phyloP scores from a whole-genome alignment of 2,888 invertebrate genomes.

The Diogma glabrata region DNA sequence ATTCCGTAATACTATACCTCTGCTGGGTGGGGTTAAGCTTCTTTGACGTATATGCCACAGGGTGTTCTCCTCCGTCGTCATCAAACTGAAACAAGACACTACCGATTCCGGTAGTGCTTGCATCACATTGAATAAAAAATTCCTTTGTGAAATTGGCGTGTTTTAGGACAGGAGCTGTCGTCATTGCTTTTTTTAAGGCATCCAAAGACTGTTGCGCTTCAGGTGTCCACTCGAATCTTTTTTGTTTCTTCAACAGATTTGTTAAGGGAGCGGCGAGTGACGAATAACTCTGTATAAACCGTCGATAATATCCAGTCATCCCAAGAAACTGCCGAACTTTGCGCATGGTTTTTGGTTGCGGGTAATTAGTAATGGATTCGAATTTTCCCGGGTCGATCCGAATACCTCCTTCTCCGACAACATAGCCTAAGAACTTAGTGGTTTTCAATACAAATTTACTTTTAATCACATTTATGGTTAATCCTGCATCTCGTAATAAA shows the following conservation, averaged over 20 bases:
- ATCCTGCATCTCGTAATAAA: neutral
- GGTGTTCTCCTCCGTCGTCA: neutral
- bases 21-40: too few relatives aligned
- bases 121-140: neutral
- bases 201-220: conserved; percentile 12
- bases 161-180: neutral
- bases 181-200: conserved; percentile 10
- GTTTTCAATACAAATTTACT: neutral
- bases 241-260: conserved; percentile 12
- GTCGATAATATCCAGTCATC: too few relatives aligned
- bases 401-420: too few relatives aligned
- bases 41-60: neutral
- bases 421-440: neutral
- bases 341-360: too few relatives aligned
- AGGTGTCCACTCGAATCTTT: conserved; percentile 12
- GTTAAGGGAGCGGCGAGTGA: conserved; percentile 14
- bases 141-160: too few relatives aligned
- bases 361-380: too few relatives aligned
- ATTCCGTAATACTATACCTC: neutral
- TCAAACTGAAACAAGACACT: neutral
- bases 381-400: too few relatives aligned
- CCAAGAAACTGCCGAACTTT: too few relatives aligned
- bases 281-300: too few relatives aligned
- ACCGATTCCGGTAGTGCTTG: neutral
- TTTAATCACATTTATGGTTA: neutral